phyloP scores from a whole-genome alignment of 2,888 invertebrate species.

The Eupithecia inturbata region DNA sequence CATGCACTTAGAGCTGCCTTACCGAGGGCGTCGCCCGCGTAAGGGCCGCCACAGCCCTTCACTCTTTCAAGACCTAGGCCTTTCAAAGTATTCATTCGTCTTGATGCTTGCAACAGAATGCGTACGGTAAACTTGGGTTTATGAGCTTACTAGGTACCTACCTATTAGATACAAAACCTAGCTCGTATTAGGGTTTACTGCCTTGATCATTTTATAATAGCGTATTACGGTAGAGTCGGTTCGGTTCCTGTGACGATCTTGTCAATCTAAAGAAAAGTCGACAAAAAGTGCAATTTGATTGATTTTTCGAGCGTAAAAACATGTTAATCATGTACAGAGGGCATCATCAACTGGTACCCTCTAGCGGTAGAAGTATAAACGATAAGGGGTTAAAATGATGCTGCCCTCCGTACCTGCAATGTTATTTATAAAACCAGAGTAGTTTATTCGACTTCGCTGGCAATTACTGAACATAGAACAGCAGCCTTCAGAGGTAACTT shows the following conservation, averaged over 20 bases:
- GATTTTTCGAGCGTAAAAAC: too few species aligned
- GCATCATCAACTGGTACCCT: too few species aligned
- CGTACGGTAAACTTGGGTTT: background rate
- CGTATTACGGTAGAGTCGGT: background rate
- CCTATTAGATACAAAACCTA: background rate
- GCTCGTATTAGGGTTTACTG: background rate
- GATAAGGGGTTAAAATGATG: too few species aligned
- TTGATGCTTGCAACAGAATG: background rate
- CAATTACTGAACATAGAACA: too few species aligned
- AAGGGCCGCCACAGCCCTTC: background rate
- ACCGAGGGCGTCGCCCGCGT: conserved; percentile 4
- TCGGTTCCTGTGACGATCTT: background rate
- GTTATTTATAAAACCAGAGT: too few species aligned
- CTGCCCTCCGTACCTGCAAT: too few species aligned
- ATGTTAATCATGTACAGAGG: too few species aligned
- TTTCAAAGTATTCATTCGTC: conserved; percentile 12
- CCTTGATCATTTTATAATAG: background rate
- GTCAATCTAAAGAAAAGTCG: too few species aligned
- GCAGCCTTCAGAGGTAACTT: too few species aligned
- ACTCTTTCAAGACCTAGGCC: conserved; percentile 8
- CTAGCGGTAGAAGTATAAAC: too few species aligned
- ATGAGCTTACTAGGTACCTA: background rate
- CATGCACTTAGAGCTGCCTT: background rate
- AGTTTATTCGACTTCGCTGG: too few species aligned
- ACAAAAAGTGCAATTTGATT: too few species aligned